Percentiles rank a stretch among this genome's conserved stretches.
Evolutionary conservation across 1,140 invertebrate genomes (phyloP).

Genomic region (Rhyzopertha dominica): DNA sequence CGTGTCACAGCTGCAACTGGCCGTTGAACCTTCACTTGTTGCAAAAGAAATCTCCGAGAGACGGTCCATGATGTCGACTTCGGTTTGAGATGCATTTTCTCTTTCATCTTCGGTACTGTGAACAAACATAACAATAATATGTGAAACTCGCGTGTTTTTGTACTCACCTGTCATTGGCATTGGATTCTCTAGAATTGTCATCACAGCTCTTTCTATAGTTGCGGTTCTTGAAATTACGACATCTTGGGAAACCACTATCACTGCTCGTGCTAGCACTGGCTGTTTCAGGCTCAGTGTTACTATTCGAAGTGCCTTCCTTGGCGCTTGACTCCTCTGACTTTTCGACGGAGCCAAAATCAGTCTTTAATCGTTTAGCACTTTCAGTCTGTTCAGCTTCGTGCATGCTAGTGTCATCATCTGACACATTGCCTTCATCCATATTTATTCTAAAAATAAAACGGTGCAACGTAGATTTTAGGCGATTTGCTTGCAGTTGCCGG

Average conservation of each 20-base stretch:
- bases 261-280: conserved; percentile 26
- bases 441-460: conserved; percentile 36
- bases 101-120: conserved; percentile 2
- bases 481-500: no score
- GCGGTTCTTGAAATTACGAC: conserved; percentile 19
- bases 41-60: conserved; percentile 30
- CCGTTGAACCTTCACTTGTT: conserved; percentile 38
- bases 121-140: neutral
- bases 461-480: conserved; percentile 8
- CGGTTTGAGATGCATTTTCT: neutral
- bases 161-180: conserved; percentile 6
- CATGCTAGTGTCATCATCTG: conserved; percentile 24
- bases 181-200: conserved; percentile 14
- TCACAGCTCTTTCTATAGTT: conserved; percentile 23
- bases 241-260: conserved; percentile 25
- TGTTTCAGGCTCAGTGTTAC: conserved; percentile 25
- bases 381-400: conserved; percentile 16
- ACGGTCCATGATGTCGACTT: neutral
- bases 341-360: conserved; percentile 20
- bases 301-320: conserved; percentile 23
- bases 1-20: conserved; percentile 40
- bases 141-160: conserved; percentile 1
- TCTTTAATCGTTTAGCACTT: conserved; percentile 36
- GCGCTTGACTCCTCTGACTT: conserved; percentile 22
- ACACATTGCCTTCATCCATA: conserved; percentile 35